A percentile compares a stretch with the other conserved stretches of the same genome.
Evolutionary conservation across 2,888 invertebrate genomes (phyloP).

Genomic region (Lamellibrachia columna): DNA sequence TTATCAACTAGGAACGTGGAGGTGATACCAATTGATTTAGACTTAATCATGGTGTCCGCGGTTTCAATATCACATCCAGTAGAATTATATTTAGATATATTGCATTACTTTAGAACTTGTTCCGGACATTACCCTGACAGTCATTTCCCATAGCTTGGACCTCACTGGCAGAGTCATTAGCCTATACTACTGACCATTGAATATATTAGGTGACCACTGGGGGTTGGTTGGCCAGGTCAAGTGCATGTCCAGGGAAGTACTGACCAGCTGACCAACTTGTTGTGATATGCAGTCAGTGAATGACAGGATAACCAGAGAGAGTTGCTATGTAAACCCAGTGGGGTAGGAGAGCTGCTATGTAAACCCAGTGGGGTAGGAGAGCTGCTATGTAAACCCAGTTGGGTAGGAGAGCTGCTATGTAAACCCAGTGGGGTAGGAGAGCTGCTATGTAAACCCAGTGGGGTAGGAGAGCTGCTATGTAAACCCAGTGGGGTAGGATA

Average conservation of each 20-base stretch:
- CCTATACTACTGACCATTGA: background rate
- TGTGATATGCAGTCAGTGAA: no score
- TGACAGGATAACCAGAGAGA: no score
- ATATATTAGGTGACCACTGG: background rate
- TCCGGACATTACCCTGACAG: background rate
- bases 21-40: background rate
- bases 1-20: background rate
- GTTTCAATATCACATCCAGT: background rate
- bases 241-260: background rate
- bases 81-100: background rate
- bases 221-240: background rate
- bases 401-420: no score
- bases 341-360: no score
- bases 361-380: no score
- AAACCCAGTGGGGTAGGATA: no score
- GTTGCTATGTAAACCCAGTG: no score
- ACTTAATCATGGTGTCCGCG: background rate
- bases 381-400: no score
- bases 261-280: background rate
- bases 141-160: background rate
- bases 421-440: no score
- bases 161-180: background rate
- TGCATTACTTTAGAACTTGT: background rate
- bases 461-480: no score
- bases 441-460: no score